phyloP scores from a whole-genome alignment of 2,113 vertebrate genomes.

The Pogonocichla stellata region DNA sequence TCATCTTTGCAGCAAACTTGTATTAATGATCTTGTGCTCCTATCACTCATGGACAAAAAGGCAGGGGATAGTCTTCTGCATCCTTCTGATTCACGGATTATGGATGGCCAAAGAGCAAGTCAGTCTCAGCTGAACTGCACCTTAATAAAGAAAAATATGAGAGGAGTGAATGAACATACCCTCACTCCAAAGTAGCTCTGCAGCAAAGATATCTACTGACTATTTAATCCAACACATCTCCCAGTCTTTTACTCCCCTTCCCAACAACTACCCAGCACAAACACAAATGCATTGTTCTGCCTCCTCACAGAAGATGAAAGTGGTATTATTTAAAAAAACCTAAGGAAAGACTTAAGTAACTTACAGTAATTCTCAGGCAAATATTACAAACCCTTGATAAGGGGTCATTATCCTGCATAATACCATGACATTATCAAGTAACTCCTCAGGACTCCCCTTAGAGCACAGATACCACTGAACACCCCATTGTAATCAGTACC shows the following conservation, averaged over 20 bases:
- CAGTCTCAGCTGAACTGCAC: slow-evolving; percentile 6
- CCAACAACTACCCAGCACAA: neutral
- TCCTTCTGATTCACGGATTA: slow-evolving; percentile 64
- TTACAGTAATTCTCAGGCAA: neutral
- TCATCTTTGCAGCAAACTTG: slow-evolving; percentile 82
- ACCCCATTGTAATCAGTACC: neutral
- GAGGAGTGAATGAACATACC: neutral
- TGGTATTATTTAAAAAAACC: neutral
- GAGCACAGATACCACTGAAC: neutral
- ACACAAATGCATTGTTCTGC: neutral
- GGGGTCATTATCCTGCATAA: neutral
- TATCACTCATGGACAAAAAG: slow-evolving; percentile 49
- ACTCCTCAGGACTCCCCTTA: neutral
- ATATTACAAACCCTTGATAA: neutral
- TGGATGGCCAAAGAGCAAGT: neutral
- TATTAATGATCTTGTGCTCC: slow-evolving; percentile 60
- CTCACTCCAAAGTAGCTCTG: neutral
- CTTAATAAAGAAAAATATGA: slow-evolving; percentile 46
- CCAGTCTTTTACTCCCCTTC: neutral
- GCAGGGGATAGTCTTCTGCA: slow-evolving; percentile 8
- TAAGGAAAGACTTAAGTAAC: neutral
- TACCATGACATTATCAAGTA: neutral
- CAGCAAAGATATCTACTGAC: neutral
- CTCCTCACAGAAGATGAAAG: neutral
- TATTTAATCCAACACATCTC: neutral